These are phyloP conservation scores for Horisme vitalbata DNA, from an alignment of 2,888 invertebrate genomes.

Conservation along the genomic window DNA sequence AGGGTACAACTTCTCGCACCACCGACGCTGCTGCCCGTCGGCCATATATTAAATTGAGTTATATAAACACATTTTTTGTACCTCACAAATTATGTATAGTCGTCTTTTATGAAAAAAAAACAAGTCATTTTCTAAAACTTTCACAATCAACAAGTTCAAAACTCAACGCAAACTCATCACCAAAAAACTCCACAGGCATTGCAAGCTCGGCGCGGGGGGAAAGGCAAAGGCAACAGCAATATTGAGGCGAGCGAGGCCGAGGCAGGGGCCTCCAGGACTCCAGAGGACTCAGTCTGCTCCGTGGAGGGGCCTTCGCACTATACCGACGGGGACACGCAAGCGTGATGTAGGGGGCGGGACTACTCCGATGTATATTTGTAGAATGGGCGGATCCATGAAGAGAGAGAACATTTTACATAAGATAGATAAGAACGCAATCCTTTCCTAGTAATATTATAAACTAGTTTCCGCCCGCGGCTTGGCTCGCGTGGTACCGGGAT, in stretches of 20 bases:
- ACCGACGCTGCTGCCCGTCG: too few species aligned
- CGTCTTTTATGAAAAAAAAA: too few species aligned
- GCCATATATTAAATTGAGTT: too few species aligned
- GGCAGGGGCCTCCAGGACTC: constrained; percentile 92
- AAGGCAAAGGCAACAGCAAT: constrained; percentile 81
- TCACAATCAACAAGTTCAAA: constrained; percentile 9
- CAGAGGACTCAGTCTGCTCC: constrained; percentile 95
- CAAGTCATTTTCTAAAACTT: too few species aligned
- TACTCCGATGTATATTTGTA: constrained; percentile 38
- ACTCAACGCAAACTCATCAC: background rate
- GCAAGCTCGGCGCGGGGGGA: constrained; percentile 86
- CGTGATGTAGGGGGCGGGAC: constrained; percentile 51
- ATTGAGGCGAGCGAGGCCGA: constrained; percentile 87
- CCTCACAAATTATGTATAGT: background rate
- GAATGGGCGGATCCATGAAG: constrained; percentile 8
- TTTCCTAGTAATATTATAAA: too few species aligned
- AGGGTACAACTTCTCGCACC: too few species aligned
- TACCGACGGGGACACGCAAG: constrained; percentile 82
- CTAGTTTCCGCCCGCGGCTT: too few species aligned
- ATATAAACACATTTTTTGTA: too few species aligned
- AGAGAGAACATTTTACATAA: too few species aligned
- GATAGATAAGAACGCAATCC: too few species aligned
- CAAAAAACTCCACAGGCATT: constrained; percentile 83
- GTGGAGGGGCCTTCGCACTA: constrained; percentile 91
- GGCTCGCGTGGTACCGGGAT: too few species aligned